phyloP scores from a whole-genome alignment of 2,888 invertebrate genomes.

The Lepetodrilus schrolli region DNA sequence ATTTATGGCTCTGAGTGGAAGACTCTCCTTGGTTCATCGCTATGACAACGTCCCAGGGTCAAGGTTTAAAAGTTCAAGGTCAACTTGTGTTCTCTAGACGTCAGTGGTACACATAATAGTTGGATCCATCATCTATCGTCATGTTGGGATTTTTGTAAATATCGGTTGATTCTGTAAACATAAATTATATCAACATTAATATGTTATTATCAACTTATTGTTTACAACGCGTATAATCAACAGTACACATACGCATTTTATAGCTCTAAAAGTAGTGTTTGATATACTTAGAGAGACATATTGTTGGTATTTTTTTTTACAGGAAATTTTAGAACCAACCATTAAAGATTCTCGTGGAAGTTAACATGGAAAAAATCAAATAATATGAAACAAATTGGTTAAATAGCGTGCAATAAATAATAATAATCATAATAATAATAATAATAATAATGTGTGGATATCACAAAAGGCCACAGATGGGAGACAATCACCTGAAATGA shows the following conservation, averaged over 20 bases:
- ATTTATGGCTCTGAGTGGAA: not conserved
- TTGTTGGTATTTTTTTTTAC: too few species aligned
- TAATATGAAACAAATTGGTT: too few species aligned
- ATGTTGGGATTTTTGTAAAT: conserved; percentile 36
- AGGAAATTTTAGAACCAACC: too few species aligned
- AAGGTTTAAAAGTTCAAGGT: conserved; percentile 31
- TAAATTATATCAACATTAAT: not conserved
- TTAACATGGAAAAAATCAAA: too few species aligned
- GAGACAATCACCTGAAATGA: conserved; percentile 25
- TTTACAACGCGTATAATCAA: too few species aligned
- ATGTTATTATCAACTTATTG: too few species aligned
- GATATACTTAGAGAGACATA: too few species aligned
- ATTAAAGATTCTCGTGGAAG: too few species aligned
- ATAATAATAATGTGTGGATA: not conserved
- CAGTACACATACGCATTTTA: too few species aligned
- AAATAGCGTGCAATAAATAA: too few species aligned
- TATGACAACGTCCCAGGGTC: conserved; percentile 29
- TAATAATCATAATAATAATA: not conserved
- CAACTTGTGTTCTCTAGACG: not conserved
- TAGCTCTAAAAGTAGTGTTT: too few species aligned
- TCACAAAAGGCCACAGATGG: not conserved
- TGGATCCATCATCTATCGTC: conserved; percentile 55
- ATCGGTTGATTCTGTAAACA: not conserved
- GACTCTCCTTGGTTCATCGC: conserved; percentile 28
- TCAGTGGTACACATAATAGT: conserved; percentile 66